Percentiles rank a stretch among this genome's conserved stretches.
These are phyloP conservation scores for Atrina japonica DNA, from an alignment of 2,888 invertebrate genomes.

Conservation along the genomic window DNA sequence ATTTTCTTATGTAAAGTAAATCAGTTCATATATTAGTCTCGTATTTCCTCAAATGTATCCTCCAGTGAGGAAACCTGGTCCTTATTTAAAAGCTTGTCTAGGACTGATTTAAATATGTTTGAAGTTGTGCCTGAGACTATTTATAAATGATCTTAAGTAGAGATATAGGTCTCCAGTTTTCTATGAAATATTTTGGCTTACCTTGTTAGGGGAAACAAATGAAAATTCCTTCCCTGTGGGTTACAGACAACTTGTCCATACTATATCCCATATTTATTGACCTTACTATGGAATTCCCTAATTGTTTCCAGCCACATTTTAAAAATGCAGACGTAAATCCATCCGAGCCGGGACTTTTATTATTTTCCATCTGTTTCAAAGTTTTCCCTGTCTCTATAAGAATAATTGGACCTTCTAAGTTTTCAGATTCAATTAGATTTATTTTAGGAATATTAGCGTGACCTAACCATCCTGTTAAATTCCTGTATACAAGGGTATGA, in stretches of 20 bases:
- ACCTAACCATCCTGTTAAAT: too few species aligned
- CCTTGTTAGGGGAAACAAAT: conserved; percentile 13
- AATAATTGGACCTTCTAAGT: conserved; percentile 11
- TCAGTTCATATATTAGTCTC: background rate
- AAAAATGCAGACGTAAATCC: conserved; percentile 19
- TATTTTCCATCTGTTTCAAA: conserved; percentile 9
- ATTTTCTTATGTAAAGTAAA: conserved; percentile 6
- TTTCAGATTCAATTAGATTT: background rate
- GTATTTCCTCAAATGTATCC: conserved; percentile 27
- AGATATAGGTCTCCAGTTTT: conserved; percentile 29
- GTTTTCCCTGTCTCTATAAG: conserved; percentile 7
- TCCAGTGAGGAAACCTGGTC: conserved; percentile 17
- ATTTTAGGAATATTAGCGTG: background rate
- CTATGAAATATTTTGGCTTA: conserved; percentile 3
- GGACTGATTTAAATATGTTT: conserved; percentile 20
- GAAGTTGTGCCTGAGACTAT: conserved; percentile 12
- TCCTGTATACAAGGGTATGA: too few species aligned
- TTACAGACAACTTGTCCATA: conserved; percentile 5
- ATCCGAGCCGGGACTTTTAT: conserved; percentile 20
- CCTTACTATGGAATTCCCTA: conserved; percentile 10
- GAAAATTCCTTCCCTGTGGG: conserved; percentile 20
- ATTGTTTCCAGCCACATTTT: conserved; percentile 12
- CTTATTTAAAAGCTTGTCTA: background rate
- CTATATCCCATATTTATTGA: conserved; percentile 6
- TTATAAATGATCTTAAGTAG: conserved; percentile 16